Evolutionary conservation across 2,888 invertebrate species (phyloP).

Genomic region (Melanophora roralis): DNA sequence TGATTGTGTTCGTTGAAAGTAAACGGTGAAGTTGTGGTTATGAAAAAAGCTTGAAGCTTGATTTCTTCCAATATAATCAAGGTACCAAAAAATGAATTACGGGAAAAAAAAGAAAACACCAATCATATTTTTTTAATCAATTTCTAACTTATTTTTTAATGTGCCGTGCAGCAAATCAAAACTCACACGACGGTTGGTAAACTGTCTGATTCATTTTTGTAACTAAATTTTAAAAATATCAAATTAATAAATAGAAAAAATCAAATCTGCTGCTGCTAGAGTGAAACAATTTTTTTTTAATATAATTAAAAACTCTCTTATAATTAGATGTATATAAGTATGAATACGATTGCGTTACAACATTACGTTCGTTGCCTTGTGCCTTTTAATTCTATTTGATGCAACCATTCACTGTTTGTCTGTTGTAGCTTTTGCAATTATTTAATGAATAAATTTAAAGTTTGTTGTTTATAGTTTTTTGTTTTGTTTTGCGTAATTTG

Average conservation of each 20-base stretch:
- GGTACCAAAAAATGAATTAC: too few species aligned
- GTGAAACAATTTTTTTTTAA: slow-evolving; percentile 31
- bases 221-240: background rate
- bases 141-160: too few species aligned
- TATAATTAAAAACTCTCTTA: slow-evolving; percentile 46
- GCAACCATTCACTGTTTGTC: slow-evolving; percentile 21
- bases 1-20: too few species aligned
- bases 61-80: too few species aligned
- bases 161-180: too few species aligned
- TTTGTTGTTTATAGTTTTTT: slow-evolving; percentile 5
- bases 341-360: background rate
- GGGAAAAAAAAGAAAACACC: too few species aligned
- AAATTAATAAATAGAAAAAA: background rate
- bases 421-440: slow-evolving; percentile 32
- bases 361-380: background rate
- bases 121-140: too few species aligned
- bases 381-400: slow-evolving; percentile 30
- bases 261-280: slow-evolving; percentile 2
- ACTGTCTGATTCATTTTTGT: slow-evolving; percentile 38
- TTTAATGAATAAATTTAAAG: slow-evolving; percentile 45
- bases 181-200: too few species aligned
- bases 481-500: slow-evolving; percentile 8
- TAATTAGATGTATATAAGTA: slow-evolving; percentile 24
- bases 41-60: too few species aligned
- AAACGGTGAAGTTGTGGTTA: too few species aligned